Base-by-base conservation (phyloP, 2,888 invertebrate species). In the Lepidochrysops patricia region DNA sequence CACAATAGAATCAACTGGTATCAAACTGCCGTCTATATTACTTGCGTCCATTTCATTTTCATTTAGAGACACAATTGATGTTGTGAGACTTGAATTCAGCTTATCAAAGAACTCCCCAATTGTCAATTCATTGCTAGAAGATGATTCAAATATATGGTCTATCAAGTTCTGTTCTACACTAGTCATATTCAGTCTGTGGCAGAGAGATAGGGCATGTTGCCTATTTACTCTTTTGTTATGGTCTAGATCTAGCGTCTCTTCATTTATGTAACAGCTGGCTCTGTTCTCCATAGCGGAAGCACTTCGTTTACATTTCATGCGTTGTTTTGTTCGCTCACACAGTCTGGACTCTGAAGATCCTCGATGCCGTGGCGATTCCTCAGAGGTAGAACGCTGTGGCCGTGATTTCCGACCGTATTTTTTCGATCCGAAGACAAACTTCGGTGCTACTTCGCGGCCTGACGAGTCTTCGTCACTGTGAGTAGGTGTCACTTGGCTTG, bases 331-430 rank as follows among this genome's bases (percentile, higher is more conserved):
- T 43, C 74, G 70, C 43, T 75, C 75, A n/a, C 73, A 68, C 6
- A 79, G 68, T n/a, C 83, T 77, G 1, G 83, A 80, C 27, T 78
- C 80, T 9, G 84, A 82, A 1, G 82, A 73, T 32, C 81, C 80
- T 19, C 84, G 79, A 7, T 76, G 77, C 4, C 72, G 70, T 7
- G 69, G 65, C 0, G 71, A 65, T 27, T 70, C 74, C 4, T 71
- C 74, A 9, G 68, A 61, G 32, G 69, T 63, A 6, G 69, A 58
- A 57, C 79, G 79, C 64, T 90, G 90, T 0, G 94, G 94, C 43
- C 93, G 89, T 2, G 94, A 94, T 54, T 94, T 88, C 0, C 95
- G 89, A 0, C 94, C 95, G 80, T 95, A 95, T 75, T 94, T 94
- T 74, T 95, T 95, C 25, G 93, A 91, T 1, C 94, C 94, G 70